These are phyloP conservation scores for Ammodramus savannarum DNA, from an alignment of 2,113 vertebrate species.

Conservation along the genomic window DNA sequence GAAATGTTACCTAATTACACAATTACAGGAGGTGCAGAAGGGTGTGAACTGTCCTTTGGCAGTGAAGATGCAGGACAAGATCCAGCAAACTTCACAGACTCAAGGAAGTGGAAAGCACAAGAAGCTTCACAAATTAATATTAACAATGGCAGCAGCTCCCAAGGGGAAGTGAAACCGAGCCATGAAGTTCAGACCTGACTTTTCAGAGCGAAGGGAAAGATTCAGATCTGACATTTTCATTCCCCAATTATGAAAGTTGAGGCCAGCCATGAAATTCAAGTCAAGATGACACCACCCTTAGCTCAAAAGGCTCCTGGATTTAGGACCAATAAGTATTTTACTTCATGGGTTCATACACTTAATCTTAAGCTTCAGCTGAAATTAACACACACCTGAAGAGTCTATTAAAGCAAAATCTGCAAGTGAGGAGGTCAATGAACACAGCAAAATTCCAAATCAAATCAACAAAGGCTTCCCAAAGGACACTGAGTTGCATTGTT, in stretches of 20 bases:
- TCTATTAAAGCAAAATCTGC: background rate
- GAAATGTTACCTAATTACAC: constrained; percentile 54
- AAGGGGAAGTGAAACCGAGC: constrained; percentile 32
- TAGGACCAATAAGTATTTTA: background rate
- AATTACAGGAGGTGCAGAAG: constrained; percentile 41
- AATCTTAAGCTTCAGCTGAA: background rate
- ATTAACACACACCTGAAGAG: background rate
- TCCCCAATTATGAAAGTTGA: background rate
- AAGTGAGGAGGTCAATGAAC: background rate
- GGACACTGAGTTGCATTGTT: background rate
- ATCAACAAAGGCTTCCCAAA: background rate
- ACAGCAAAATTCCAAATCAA: background rate
- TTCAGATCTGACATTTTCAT: constrained; percentile 28
- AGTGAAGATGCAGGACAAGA: constrained; percentile 47
- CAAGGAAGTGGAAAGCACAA: constrained; percentile 56
- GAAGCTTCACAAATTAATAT: constrained; percentile 44
- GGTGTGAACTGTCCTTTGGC: constrained; percentile 62
- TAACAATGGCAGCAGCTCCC: constrained; percentile 17
- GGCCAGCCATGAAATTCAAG: background rate
- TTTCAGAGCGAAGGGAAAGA: background rate
- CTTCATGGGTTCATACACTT: background rate
- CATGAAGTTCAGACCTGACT: constrained; percentile 10
- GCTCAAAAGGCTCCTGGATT: background rate
- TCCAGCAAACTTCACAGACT: constrained; percentile 55
- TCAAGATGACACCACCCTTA: background rate